phyloP scores from a whole-genome alignment of 1,140 invertebrate genomes.

The Aphaenogaster rudis region DNA sequence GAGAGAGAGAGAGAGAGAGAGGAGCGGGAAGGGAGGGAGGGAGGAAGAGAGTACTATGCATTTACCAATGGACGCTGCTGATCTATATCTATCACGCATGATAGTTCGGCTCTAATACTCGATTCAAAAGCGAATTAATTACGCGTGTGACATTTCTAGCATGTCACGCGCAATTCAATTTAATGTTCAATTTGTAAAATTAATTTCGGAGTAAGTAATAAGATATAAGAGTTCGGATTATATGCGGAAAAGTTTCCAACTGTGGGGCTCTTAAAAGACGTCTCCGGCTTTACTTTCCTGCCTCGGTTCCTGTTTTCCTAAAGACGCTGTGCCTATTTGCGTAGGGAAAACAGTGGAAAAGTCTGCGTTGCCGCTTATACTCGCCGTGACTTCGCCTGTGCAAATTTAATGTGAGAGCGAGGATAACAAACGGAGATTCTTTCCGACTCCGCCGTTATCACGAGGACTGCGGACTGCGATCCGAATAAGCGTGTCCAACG shows the following conservation, averaged over 20 bases:
- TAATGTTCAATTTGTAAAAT: slow-evolving; percentile 40
- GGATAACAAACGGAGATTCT: slow-evolving; percentile 21
- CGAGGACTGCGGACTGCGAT: not conserved
- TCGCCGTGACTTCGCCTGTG: slow-evolving; percentile 30
- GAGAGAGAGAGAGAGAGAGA: slow-evolving; percentile 1
- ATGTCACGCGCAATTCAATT: slow-evolving; percentile 2
- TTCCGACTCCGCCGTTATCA: not conserved
- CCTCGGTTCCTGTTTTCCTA: slow-evolving; percentile 41
- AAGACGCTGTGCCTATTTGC: slow-evolving; percentile 54
- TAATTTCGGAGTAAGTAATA: not conserved
- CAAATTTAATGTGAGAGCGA: slow-evolving; percentile 41
- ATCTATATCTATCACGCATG: slow-evolving; percentile 43
- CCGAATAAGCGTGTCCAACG: not conserved
- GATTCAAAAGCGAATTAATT: slow-evolving; percentile 55
- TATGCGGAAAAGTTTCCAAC: not conserved
- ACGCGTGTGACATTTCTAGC: slow-evolving; percentile 9
- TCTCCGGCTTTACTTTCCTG: slow-evolving; percentile 16
- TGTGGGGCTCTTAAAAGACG: not conserved
- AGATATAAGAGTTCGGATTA: not conserved
- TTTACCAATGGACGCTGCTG: slow-evolving; percentile 1
- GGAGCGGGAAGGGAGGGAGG: not conserved
- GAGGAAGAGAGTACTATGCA: not conserved
- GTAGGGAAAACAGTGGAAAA: slow-evolving; percentile 40
- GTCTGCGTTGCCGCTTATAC: slow-evolving; percentile 18
- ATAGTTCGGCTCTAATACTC: slow-evolving; percentile 26